Base-by-base conservation (phyloP, 2,888 invertebrate genomes). In the Drosophila macrospina region DNA sequence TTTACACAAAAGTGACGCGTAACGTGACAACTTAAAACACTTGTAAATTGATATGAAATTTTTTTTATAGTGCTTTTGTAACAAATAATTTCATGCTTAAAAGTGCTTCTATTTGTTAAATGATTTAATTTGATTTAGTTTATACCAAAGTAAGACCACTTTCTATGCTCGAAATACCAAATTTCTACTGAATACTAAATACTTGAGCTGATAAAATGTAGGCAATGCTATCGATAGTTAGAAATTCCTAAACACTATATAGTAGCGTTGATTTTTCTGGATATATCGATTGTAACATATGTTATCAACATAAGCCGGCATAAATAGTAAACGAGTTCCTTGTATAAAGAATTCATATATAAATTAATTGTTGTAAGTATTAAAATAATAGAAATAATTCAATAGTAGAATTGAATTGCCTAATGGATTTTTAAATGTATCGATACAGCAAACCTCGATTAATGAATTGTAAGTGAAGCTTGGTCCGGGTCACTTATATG, bases 121-220 rank as follows among this genome's bases (percentile, higher is more conserved):
- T 48, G 37, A 48, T 32, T 48, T 28, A 37, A 56, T 20, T 59
- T 48, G 13, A 20, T 41, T 48, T 59, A 47, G 16, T 41, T 48
- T 41, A 32, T 48, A 20, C 48, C 24, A 11, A 36, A 11, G 48
- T 59, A 34, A 20, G 57, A 30, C 24, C 47, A 36, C 45, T 11
- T 47, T 24, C n/a, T 13, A 20, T 32, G 11, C n/a, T 8, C 20
- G 10, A 41, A 59, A 59, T 59, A 59, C 48, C 48, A 59, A 41
- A 45, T 45, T 36, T 32, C 16, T 45, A 39, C 39, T 20, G 47
- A 39, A 57, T 57, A 57, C 57, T 48, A 47, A 47, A 39, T 30
- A 37, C 26, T 28, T 15, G 15, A 37, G 51, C 26, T 51, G 37
- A 37, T 16, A 39, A 51, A 15, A 28, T 26, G 15, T 7, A n/a